Base-by-base conservation (phyloP, 53 echinoderm and acorn worm species). In the Actinopyga echinites region DNA sequence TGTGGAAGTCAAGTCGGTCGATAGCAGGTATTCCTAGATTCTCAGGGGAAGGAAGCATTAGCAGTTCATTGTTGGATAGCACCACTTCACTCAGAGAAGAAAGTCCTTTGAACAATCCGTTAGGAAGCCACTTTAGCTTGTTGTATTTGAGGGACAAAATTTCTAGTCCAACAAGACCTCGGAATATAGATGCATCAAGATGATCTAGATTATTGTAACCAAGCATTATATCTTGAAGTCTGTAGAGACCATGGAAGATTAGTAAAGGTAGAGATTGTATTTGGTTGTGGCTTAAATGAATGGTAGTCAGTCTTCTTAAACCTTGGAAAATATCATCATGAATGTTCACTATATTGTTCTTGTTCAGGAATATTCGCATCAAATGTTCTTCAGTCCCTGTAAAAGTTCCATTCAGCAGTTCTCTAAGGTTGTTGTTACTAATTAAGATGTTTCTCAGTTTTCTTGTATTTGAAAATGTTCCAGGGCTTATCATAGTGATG, bases 41-140 rank as follows among this genome's bases (percentile, higher is more conserved):
- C 15, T 15, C 3, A 32, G 65, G 65, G 13, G 31, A 65, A 32
- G 65, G 65, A 0, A 65, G 0, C 8, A 13, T 65, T 0, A 29
- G 4, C 65, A 65, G 65, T 65, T 19, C 12, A 65, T 65, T 65
- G 24, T 30, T 8, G 3, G 65, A 65, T 3, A 65, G 65, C 4
- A 32, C 65, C 30, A 65, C 65, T 32, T 65, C 65, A 12, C 65
- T 65, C 31, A 65, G n/a, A n/a, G n/a, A n/a, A n/a, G n/a, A n/a
- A n/a, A n/a, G n/a, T n/a, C n/a, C n/a, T n/a, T n/a, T n/a, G 65
- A 15, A 34, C 30, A 2, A 34, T 65, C 2, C 30, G 65, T 13
- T 34, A 30, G 34, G 11, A 12, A n/a, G n/a, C n/a, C n/a, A n/a
- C n/a, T n/a, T n/a, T n/a, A n/a, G n/a, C n/a, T n/a, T n/a, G n/a